These are phyloP conservation scores for Cichladusa arquata DNA, from an alignment of 2,113 vertebrate species.

Conservation along the genomic window DNA sequence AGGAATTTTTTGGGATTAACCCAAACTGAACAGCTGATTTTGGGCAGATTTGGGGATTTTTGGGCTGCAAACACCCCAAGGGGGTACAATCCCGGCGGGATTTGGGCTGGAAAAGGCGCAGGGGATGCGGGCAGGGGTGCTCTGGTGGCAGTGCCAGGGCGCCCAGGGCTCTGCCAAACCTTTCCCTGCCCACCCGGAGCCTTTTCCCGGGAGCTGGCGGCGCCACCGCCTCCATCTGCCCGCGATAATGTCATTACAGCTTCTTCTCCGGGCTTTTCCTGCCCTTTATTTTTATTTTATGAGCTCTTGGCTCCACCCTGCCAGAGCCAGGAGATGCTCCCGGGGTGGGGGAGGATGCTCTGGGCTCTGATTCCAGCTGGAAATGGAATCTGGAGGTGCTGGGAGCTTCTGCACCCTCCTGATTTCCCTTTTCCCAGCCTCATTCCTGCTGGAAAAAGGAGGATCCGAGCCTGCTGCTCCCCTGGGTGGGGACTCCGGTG, in stretches of 20 bases:
- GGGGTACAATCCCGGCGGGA: no score
- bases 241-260: fast-evolving
- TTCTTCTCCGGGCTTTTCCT: neutral
- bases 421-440: no score
- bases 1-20: neutral
- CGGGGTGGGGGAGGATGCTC: neutral
- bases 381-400: no score
- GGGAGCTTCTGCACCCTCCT: no score
- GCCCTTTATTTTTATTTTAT: neutral
- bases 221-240: fast-evolving
- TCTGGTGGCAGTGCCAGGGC: fast-evolving
- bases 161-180: neutral
- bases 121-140: no score
- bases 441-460: no score
- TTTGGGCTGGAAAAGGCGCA: neutral
- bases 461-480: no score
- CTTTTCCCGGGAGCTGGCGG: neutral
- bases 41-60: neutral
- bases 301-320: neutral
- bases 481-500: no score
- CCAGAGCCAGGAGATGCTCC: neutral
- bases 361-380: no score
- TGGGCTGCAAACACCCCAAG: neutral
- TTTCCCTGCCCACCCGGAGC: neutral
- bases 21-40: fast-evolving